These are phyloP conservation scores for Cetonia aurata DNA, from an alignment of 2,888 invertebrate genomes.

Conservation along the genomic window DNA sequence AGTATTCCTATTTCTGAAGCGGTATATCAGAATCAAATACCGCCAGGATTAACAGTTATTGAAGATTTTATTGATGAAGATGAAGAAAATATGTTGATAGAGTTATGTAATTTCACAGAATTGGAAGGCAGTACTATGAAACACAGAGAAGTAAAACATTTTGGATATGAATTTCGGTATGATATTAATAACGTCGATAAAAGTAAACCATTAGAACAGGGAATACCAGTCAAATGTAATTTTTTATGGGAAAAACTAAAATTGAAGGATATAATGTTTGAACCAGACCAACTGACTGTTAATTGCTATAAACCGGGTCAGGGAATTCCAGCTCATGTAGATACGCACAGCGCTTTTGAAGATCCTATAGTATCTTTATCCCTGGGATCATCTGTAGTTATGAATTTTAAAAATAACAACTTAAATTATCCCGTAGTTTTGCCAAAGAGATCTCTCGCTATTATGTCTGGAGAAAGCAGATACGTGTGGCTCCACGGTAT, in stretches of 20 bases:
- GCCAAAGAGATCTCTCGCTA: conserved; percentile 78
- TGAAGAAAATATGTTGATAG: conserved; percentile 76
- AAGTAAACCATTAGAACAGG: conserved; percentile 73
- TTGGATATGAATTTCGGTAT: conserved; percentile 92
- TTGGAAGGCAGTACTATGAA: conserved; percentile 71
- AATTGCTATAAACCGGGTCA: conserved; percentile 89
- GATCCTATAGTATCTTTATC: conserved; percentile 90
- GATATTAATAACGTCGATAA: conserved; percentile 87
- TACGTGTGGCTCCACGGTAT: conserved; percentile 93
- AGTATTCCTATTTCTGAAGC: conserved; percentile 55
- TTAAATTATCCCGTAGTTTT: conserved; percentile 74
- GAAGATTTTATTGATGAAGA: conserved; percentile 78
- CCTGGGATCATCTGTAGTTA: conserved; percentile 83
- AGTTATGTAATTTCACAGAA: conserved; percentile 70
- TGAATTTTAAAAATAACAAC: conserved; percentile 86
- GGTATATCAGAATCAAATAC: conserved; percentile 66
- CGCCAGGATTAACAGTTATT: conserved; percentile 79
- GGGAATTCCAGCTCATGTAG: conserved; percentile 95
- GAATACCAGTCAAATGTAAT: conserved; percentile 79
- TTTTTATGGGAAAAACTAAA: conserved; percentile 74
- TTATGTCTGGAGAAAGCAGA: conserved; percentile 80
- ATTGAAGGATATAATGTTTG: conserved; percentile 58
- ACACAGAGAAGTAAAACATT: conserved; percentile 89
- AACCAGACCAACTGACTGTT: conserved; percentile 87
- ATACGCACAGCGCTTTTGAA: conserved; percentile 95